These are phyloP conservation scores for Intellagama lesueurii DNA, from an alignment of 2,797 vertebrate genomes.

Conservation along the genomic window DNA sequence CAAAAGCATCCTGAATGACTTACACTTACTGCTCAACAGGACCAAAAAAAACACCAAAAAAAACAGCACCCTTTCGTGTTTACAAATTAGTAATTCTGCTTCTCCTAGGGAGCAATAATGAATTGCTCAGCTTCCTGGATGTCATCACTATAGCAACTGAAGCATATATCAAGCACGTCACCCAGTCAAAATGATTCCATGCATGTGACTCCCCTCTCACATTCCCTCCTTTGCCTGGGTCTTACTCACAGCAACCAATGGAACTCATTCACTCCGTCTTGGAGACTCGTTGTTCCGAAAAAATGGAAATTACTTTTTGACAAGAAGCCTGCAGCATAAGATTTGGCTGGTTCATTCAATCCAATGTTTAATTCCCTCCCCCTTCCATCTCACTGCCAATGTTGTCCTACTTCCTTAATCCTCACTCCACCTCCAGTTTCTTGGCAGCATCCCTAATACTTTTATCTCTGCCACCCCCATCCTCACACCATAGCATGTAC, in stretches of 20 bases:
- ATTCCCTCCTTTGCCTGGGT: conserved; percentile 65
- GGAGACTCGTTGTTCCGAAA: conserved; percentile 38
- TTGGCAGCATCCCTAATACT: not conserved
- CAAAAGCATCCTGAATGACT: conserved; percentile 55
- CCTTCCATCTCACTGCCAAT: not conserved
- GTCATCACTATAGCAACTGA: conserved; percentile 67
- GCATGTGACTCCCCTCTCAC: conserved; percentile 71
- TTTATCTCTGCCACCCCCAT: not conserved
- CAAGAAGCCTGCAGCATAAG: too few relatives aligned
- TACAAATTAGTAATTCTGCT: conserved; percentile 65
- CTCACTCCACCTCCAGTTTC: not conserved
- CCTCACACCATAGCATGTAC: not conserved
- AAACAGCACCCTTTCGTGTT: conserved; percentile 60
- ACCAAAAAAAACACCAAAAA: conserved; percentile 1
- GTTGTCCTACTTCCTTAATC: not conserved
- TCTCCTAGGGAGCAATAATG: conserved; percentile 65
- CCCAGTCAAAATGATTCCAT: conserved; percentile 59
- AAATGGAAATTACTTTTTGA: conserved; percentile 37
- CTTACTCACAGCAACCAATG: conserved; percentile 58
- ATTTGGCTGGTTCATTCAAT: conserved; percentile 1
- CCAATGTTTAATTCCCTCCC: not conserved
- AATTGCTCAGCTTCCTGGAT: conserved; percentile 69
- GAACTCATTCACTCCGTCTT: conserved; percentile 58
- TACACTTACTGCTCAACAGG: conserved; percentile 49
- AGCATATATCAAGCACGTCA: conserved; percentile 61